Base-by-base conservation (phyloP, 2,797 vertebrate species). In the Buceros bicornis region DNA sequence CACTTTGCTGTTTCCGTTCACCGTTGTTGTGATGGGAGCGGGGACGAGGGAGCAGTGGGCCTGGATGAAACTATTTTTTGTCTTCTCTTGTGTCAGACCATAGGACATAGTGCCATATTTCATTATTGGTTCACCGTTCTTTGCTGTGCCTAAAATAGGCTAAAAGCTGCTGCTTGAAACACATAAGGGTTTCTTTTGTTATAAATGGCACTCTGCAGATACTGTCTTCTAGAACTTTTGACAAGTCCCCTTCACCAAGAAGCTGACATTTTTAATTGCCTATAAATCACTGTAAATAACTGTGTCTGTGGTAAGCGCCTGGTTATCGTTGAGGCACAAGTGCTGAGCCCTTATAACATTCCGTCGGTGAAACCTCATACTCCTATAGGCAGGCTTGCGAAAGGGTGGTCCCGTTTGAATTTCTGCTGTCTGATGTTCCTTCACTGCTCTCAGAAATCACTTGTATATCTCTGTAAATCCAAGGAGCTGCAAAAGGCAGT, bases 131-230 rank as follows among this genome's bases (percentile, higher is more conserved):
- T 93, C 35, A 16, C 26, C 82, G 45, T 90, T 89, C 57, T 90
- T 86, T 72, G 50, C 73, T 70, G 58, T 79, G 43, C 62, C 67
- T 87, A 70, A 87, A 96, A 76, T 73, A 94, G 87, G 60, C 54
- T 79, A 56, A 69, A 89, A 84, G 37, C 62, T 58, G 81, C 82
- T 90, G 58, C 81, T 51, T 84, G 37, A 26, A 92, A 25, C 25
- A 20, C 3, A 3, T 0, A 53, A 15, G 72, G 50, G 16, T 86
- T 83, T 65, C 62, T 72, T 84, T 26, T 47, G 33, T 33, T 35
- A 25, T 47, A 91, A 87, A 54, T 20, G 82, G 15, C 15, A 26
- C 25, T 61, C 47, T 47, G 83, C 43, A 72, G 54, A 51, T 79
- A 43, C 26, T 33, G 9, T n/a, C 67, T 86, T 80, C 22, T 66